These are phyloP conservation scores for Meliscaeva auricollis DNA, from an alignment of 2,888 invertebrate genomes.

Conservation along the genomic window DNA sequence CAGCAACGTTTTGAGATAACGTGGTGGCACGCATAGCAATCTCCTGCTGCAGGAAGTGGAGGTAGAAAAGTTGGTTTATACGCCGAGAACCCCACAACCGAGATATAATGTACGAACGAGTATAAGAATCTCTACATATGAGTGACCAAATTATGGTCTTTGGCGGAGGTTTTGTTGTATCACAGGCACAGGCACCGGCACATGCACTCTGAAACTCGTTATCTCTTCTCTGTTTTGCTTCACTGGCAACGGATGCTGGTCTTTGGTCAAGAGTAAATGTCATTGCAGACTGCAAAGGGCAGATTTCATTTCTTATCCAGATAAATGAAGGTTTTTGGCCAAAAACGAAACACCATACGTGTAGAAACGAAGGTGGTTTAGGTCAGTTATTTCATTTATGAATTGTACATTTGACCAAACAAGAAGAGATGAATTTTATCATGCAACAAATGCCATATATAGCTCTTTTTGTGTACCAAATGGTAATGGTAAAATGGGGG, in stretches of 20 bases:
- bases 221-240: too few relatives aligned
- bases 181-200: conserved; percentile 33
- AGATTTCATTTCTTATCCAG: conserved; percentile 55
- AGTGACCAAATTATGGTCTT: conserved; percentile 74
- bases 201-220: conserved; percentile 41
- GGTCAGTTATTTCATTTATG: conserved; percentile 23
- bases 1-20: conserved; percentile 58
- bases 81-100: too few relatives aligned
- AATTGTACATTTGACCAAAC: not conserved
- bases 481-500: too few relatives aligned
- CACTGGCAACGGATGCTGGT: conserved; percentile 3
- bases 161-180: conserved; percentile 61
- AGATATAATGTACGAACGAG: not conserved
- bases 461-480: too few relatives aligned
- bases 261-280: conserved; percentile 58
- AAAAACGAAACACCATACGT: conserved; percentile 8
- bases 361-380: conserved; percentile 31
- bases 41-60: conserved; percentile 27
- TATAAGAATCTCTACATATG: conserved; percentile 54
- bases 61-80: not conserved
- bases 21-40: conserved; percentile 72
- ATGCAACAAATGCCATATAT: too few relatives aligned
- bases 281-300: conserved; percentile 43
- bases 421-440: conserved; percentile 19
- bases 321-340: conserved; percentile 18